These are phyloP conservation scores for Turritopsis dohrnii DNA, from an alignment of 30 jellyfish, hydroid and myxozoan species.

Conservation along the genomic window DNA sequence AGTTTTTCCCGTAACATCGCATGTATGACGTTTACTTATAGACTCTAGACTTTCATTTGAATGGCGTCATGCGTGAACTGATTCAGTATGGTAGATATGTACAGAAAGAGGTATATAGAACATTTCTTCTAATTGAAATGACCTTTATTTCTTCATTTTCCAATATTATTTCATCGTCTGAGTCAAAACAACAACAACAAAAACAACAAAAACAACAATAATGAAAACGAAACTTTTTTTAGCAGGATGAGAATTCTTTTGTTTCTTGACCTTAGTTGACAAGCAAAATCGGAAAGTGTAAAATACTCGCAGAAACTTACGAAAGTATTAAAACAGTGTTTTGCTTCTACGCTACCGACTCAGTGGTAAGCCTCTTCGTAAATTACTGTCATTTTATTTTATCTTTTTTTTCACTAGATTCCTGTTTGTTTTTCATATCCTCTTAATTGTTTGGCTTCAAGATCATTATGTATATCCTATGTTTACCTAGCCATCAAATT, in stretches of 20 bases:
- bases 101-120: not conserved
- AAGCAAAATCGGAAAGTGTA: not conserved
- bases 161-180: not conserved
- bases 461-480: not conserved
- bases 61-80: not conserved
- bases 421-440: not conserved
- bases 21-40: not conserved
- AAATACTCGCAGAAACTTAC: not conserved
- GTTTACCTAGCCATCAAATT: not conserved
- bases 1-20: no score
- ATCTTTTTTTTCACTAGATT: not conserved
- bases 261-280: not conserved
- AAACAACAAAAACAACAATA: not conserved
- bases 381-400: not conserved
- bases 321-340: not conserved
- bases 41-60: not conserved
- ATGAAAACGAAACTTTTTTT: not conserved
- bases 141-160: not conserved
- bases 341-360: constrained; percentile 11
- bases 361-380: constrained; percentile 3
- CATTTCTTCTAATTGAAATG: not conserved
- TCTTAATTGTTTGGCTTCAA: not conserved
- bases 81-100: not conserved
- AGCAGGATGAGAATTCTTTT: not conserved
- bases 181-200: not conserved